A percentile compares a stretch with the other conserved stretches of the same genome.
Conservation (phyloP, 2,113 vertebrate species). For the Typhlomys cinereus region DNA sequence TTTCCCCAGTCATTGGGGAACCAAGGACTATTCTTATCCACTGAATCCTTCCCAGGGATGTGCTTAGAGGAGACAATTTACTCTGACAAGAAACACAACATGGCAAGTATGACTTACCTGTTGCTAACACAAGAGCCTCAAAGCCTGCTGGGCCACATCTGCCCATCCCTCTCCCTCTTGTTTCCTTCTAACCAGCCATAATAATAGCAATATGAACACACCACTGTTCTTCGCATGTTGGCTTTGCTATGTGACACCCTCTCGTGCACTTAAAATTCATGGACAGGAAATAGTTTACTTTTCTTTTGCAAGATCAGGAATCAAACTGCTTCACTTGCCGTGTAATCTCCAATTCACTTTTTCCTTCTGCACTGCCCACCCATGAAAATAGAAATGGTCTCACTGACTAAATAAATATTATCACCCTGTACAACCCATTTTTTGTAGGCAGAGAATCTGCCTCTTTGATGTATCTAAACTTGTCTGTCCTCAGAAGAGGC, state of each 20-base stretch:
- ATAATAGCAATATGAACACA: not conserved
- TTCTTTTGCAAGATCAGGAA: conserved; percentile 45
- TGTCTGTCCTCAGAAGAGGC: not conserved
- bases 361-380: conserved; percentile 2
- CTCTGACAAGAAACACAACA: conserved; percentile 21
- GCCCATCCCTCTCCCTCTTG: not conserved
- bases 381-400: conserved; percentile 46
- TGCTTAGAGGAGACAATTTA: conserved; percentile 45
- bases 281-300: conserved; percentile 16
- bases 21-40: conserved; percentile 18
- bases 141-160: not conserved
- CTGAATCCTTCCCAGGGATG: not conserved
- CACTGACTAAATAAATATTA: conserved; percentile 47
- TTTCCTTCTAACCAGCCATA: not conserved
- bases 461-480: not conserved
- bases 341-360: conserved; percentile 18
- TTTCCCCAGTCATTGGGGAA: not conserved
- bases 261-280: conserved; percentile 9
- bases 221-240: not conserved
- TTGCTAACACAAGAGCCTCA: not conserved
- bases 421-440: not conserved
- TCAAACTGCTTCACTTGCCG: conserved; percentile 40
- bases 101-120: conserved; percentile 1
- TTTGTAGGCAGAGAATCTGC: not conserved
- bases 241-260: not conserved